Evolutionary conservation across 2,797 vertebrate genomes (phyloP).

Genomic region (Mormyrus hasselquistii): DNA sequence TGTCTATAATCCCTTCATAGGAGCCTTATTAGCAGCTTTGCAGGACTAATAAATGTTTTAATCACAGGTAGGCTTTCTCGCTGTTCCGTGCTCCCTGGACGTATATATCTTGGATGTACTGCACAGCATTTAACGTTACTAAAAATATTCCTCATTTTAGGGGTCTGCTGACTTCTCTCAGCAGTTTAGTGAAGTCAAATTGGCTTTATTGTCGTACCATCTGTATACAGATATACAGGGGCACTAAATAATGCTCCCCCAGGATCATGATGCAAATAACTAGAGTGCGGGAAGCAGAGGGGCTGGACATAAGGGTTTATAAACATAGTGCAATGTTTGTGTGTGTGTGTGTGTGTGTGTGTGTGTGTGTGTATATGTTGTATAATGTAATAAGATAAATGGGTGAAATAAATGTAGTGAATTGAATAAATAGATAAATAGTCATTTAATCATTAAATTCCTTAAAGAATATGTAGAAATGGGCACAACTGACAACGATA

Average conservation of each 20-base stretch:
- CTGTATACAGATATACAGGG: neutral
- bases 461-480: neutral
- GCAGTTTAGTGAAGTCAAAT: conserved; percentile 20
- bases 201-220: neutral
- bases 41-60: neutral
- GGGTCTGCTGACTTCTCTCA: neutral
- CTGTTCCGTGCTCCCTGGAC: neutral
- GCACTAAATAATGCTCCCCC: neutral
- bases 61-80: neutral
- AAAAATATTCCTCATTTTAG: conserved; percentile 5
- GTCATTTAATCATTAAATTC: neutral
- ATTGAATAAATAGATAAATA: neutral
- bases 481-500: neutral
- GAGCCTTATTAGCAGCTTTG: neutral
- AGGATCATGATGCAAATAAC: neutral
- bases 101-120: neutral
- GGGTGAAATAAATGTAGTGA: neutral
- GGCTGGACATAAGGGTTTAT: neutral
- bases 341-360: neutral
- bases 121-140: neutral
- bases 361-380: neutral
- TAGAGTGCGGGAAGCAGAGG: neutral
- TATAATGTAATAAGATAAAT: neutral
- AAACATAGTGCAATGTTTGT: neutral
- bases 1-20: neutral